Evolutionary conservation across 2,888 invertebrate species (phyloP).

Genomic region (Andrena camellia): DNA sequence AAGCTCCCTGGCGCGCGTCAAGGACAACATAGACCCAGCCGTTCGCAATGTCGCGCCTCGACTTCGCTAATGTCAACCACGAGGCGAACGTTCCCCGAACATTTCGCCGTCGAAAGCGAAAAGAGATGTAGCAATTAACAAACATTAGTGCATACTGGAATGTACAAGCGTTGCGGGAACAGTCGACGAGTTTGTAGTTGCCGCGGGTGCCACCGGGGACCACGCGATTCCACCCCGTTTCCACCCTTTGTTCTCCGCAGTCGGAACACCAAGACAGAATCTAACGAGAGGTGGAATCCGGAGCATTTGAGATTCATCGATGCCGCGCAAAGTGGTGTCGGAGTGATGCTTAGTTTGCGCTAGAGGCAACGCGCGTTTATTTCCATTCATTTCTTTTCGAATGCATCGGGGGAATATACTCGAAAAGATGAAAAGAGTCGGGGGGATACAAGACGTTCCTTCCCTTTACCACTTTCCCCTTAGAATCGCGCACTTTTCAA

Average conservation of each 20-base stretch:
- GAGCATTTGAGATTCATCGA: neutral
- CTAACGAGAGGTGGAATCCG: neutral
- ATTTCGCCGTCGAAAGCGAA: neutral
- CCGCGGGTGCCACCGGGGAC: neutral
- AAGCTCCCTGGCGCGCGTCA: slow-evolving; percentile 17
- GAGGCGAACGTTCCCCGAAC: slow-evolving; percentile 1
- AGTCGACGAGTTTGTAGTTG: neutral
- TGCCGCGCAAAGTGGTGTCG: neutral
- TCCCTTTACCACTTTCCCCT: neutral
- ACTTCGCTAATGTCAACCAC: neutral
- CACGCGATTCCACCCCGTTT: neutral
- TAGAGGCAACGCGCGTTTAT: neutral
- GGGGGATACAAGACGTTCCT: neutral
- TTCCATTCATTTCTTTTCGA: neutral
- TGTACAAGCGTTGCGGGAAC: slow-evolving; percentile 6
- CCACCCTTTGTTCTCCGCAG: slow-evolving; percentile 7
- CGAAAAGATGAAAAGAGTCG: neutral
- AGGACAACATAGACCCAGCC: neutral
- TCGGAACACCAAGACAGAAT: neutral
- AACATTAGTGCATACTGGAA: slow-evolving; percentile 11
- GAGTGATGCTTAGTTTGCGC: neutral
- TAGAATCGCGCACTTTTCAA: neutral
- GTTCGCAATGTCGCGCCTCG: neutral
- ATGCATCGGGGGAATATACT: neutral
- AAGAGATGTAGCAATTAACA: slow-evolving; percentile 3